These are phyloP conservation scores for Cochlearius cochlearius DNA, from an alignment of 2,113 vertebrate genomes.

Conservation along the genomic window DNA sequence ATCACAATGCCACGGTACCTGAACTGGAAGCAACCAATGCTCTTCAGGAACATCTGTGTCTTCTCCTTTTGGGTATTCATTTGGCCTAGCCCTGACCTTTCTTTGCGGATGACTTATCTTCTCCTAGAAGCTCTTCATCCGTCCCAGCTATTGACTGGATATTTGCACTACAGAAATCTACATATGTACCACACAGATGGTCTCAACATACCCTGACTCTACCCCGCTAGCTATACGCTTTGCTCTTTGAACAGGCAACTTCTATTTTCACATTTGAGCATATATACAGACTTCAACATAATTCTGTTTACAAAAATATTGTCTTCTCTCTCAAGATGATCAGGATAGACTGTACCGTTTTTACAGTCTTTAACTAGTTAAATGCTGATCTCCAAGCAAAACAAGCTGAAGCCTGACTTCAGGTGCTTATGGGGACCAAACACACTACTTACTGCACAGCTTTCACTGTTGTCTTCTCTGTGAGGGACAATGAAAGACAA, in stretches of 20 bases:
- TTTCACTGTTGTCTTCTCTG: constrained; percentile 86
- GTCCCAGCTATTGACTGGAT: neutral
- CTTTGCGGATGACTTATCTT: neutral
- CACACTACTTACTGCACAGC: constrained; percentile 82
- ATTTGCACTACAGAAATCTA: neutral
- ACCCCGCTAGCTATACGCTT: neutral
- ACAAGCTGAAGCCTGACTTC: neutral
- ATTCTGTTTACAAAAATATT: neutral
- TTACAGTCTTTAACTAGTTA: neutral
- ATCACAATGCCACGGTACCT: neutral
- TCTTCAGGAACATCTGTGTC: neutral
- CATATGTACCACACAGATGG: neutral
- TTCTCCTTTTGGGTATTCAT: neutral
- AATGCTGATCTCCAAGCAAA: neutral
- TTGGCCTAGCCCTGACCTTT: neutral
- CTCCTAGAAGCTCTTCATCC: neutral
- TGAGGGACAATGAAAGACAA: constrained; percentile 89
- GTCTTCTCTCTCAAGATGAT: neutral
- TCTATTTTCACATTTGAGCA: neutral
- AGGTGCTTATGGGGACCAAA: neutral
- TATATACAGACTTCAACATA: neutral
- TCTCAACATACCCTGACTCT: neutral
- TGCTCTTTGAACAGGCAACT: neutral
- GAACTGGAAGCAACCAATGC: neutral
- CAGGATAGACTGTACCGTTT: neutral